phyloP scores from a whole-genome alignment of 2,888 invertebrate genomes.

The Agriotes lineatus region DNA sequence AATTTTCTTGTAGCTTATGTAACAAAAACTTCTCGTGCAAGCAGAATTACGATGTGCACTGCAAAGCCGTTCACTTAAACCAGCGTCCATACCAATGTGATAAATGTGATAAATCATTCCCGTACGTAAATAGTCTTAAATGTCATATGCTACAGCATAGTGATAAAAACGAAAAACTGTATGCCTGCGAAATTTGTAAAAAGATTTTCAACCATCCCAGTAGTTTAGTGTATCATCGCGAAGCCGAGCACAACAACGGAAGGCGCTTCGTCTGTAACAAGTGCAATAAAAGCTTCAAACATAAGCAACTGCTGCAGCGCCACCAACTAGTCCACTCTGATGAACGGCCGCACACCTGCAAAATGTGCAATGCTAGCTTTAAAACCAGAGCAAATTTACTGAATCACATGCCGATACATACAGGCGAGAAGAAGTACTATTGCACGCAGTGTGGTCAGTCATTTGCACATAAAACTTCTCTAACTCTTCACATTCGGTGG shows the following conservation, averaged over 20 bases:
- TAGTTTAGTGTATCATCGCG: slow-evolving; percentile 81
- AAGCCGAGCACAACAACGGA: slow-evolving; percentile 74
- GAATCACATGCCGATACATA: slow-evolving; percentile 80
- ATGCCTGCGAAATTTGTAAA: slow-evolving; percentile 77
- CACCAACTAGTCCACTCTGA: slow-evolving; percentile 86
- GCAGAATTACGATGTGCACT: slow-evolving; percentile 72
- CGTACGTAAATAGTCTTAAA: slow-evolving; percentile 73
- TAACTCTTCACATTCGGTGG: slow-evolving; percentile 80
- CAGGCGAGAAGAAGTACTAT: slow-evolving; percentile 77
- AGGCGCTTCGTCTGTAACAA: slow-evolving; percentile 80
- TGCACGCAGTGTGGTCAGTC: slow-evolving; percentile 80
- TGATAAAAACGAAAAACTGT: slow-evolving; percentile 67
- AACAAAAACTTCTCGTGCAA: slow-evolving; percentile 73
- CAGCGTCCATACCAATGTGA: slow-evolving; percentile 71
- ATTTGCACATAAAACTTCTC: slow-evolving; percentile 83
- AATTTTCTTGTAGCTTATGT: slow-evolving; percentile 69
- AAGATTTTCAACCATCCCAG: slow-evolving; percentile 80
- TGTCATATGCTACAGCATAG: slow-evolving; percentile 69
- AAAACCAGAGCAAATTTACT: slow-evolving; percentile 80
- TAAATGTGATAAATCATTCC: slow-evolving; percentile 72
- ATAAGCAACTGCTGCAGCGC: slow-evolving; percentile 78
- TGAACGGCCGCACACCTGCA: slow-evolving; percentile 74
- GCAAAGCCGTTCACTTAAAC: slow-evolving; percentile 72
- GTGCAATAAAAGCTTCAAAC: slow-evolving; percentile 82
- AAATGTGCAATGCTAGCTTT: slow-evolving; percentile 72